Percentiles rank a stretch among this genome's conserved stretches.
phyloP scores from a whole-genome alignment of 2,113 vertebrate species.

The Apteryx owenii region DNA sequence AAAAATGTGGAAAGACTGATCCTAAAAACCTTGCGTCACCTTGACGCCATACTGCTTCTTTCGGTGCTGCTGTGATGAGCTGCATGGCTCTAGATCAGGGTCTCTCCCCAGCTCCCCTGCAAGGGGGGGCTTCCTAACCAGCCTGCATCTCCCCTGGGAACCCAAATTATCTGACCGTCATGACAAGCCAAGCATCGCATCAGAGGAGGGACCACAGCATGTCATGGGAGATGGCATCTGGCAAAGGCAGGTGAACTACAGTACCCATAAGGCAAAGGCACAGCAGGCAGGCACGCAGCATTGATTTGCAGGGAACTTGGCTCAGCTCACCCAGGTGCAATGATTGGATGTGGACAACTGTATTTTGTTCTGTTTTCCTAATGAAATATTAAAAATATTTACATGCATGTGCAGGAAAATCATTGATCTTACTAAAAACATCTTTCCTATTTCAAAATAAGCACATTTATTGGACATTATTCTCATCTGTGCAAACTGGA shows the following conservation, averaged over 20 bases:
- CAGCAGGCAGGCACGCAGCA: not conserved
- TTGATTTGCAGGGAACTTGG: not conserved
- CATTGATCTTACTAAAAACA: not conserved
- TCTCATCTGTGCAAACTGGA: too few species aligned
- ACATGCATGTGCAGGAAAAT: not conserved
- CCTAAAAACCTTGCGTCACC: too few species aligned
- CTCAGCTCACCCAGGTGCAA: not conserved
- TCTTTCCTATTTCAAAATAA: not conserved
- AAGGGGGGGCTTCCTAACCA: too few species aligned
- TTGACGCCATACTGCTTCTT: too few species aligned
- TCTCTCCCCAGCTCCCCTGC: too few species aligned
- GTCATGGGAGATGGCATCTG: not conserved
- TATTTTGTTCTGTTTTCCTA: not conserved
- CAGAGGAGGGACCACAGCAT: not conserved
- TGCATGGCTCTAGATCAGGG: too few species aligned
- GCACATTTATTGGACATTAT: not conserved
- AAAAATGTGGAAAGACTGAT: too few species aligned
- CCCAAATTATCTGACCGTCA: too few species aligned
- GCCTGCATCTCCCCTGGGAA: too few species aligned
- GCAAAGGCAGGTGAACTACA: not conserved
- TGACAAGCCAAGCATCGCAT: not conserved
- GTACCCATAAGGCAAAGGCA: not conserved
- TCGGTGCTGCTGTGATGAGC: too few species aligned
- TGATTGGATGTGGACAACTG: not conserved
- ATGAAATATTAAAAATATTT: not conserved